phyloP scores from a whole-genome alignment of 2,888 invertebrate genomes.

The Anarsia innoxiella region DNA sequence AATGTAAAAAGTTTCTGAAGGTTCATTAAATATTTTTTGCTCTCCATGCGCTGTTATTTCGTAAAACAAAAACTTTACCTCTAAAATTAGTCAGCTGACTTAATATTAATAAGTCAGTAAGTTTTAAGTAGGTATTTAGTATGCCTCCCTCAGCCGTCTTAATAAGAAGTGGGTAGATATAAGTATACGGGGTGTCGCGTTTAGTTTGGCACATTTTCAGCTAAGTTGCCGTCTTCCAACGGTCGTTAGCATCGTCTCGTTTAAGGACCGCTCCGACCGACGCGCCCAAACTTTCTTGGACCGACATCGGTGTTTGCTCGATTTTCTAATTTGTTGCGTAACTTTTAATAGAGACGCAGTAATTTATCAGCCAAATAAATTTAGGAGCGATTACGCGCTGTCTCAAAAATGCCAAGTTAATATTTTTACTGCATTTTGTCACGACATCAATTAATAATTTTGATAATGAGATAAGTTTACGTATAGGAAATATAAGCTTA shows the following conservation, averaged over 20 bases:
- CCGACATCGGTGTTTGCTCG: neutral
- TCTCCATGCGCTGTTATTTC: too few relatives aligned
- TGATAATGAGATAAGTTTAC: too few relatives aligned
- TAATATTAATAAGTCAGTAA: too few relatives aligned
- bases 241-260: slow-evolving; percentile 3
- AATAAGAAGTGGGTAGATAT: too few relatives aligned
- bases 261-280: neutral
- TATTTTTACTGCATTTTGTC: neutral
- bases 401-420: neutral
- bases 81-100: too few relatives aligned
- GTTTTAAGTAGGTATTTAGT: too few relatives aligned
- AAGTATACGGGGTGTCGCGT: neutral
- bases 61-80: too few relatives aligned
- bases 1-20: too few relatives aligned
- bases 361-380: neutral
- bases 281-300: neutral
- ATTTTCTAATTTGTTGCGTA: neutral
- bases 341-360: neutral
- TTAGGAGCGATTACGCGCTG: neutral
- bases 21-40: too few relatives aligned
- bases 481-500: too few relatives aligned
- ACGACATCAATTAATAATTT: neutral
- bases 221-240: neutral
- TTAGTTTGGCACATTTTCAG: slow-evolving; percentile 8
- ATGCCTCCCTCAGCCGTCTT: too few relatives aligned